phyloP scores from a whole-genome alignment of 2,797 vertebrate species.

The Lutra lutra region DNA sequence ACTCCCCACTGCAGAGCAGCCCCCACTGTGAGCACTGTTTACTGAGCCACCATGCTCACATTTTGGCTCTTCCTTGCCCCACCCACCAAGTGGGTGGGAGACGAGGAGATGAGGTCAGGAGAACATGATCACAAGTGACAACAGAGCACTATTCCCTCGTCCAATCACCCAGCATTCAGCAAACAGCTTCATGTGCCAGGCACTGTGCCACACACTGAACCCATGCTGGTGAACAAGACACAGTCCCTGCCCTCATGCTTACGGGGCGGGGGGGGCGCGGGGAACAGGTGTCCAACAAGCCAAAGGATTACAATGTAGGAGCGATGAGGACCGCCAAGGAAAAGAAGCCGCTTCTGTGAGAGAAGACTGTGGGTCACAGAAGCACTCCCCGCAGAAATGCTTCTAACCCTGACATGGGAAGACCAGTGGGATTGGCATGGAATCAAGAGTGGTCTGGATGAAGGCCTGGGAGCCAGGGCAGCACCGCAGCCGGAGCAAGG shows the following conservation, averaged over 20 bases:
- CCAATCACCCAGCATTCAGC: not conserved
- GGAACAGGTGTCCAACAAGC: not conserved
- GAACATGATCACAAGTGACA: not conserved
- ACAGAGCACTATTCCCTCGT: not conserved
- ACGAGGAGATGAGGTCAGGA: not conserved
- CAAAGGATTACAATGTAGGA: not conserved
- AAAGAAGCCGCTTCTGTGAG: not conserved
- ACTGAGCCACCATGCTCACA: not conserved
- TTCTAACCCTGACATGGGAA: not conserved
- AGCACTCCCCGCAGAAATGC: not conserved
- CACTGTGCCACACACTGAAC: not conserved
- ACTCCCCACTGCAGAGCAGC: not conserved
- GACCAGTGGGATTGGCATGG: not conserved
- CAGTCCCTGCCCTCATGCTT: not conserved
- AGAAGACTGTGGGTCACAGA: not conserved
- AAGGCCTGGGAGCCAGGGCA: not conserved
- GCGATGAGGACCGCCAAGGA: not conserved
- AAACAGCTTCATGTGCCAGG: not conserved
- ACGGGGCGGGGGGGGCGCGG: fast-evolving
- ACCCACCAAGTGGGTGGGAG: not conserved
- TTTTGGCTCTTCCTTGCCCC: not conserved
- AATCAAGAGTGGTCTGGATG: not conserved
- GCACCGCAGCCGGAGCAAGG: not conserved
- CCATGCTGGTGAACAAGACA: not conserved
- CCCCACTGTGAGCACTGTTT: not conserved